These are phyloP conservation scores for Danionella cerebrum DNA, from an alignment of 2,113 vertebrate genomes.

Conservation along the genomic window DNA sequence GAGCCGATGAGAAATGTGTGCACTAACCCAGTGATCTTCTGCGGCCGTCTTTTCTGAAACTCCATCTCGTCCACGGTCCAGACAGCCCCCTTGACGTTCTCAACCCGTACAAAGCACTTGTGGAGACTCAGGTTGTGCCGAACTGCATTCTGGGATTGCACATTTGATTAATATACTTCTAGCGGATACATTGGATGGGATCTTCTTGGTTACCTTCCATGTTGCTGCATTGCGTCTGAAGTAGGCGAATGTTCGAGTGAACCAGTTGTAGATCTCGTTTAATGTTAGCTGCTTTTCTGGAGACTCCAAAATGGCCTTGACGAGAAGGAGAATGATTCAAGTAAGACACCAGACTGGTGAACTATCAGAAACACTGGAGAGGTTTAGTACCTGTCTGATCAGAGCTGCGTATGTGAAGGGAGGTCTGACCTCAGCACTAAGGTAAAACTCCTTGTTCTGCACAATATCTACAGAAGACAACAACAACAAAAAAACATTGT, in stretches of 20 bases:
- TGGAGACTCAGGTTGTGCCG: slow-evolving; percentile 72
- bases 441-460: slow-evolving; percentile 98
- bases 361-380: slow-evolving; percentile 1
- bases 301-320: slow-evolving; percentile 93
- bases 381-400: slow-evolving; percentile 89
- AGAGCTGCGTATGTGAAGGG: slow-evolving; percentile 97
- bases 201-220: slow-evolving; percentile 81
- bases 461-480: slow-evolving; percentile 78
- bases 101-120: slow-evolving; percentile 69
- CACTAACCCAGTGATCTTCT: slow-evolving; percentile 90
- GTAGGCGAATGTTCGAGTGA: slow-evolving; percentile 97
- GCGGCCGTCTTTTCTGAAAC: slow-evolving; percentile 96
- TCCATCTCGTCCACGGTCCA: slow-evolving; percentile 98
- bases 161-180: background rate
- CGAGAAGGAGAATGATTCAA: slow-evolving; percentile 16
- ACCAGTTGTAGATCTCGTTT: slow-evolving; percentile 99
- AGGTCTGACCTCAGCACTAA: slow-evolving; percentile 93
- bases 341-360: background rate
- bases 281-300: slow-evolving; percentile 97
- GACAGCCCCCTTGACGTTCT: slow-evolving; percentile 69
- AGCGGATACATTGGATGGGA: too few species aligned
- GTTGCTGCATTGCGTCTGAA: slow-evolving; percentile 97
- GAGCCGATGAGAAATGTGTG: background rate
- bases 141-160: slow-evolving; percentile 62
- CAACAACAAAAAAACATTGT: slow-evolving; percentile 28